phyloP scores from a whole-genome alignment of 2,113 vertebrate genomes.

The Delphinapterus leucas region DNA sequence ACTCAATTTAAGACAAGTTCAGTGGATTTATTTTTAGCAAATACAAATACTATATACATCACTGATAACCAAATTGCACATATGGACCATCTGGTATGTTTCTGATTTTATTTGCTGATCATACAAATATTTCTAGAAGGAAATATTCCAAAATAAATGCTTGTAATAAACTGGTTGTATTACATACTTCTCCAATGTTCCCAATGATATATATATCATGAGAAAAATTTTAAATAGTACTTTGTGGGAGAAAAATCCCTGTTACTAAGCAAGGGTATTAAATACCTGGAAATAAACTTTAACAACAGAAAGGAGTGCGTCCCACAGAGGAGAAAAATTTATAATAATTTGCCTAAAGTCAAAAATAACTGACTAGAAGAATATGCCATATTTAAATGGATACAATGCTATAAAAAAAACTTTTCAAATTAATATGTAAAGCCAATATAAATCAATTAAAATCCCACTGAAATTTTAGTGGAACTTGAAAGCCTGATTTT shows the following conservation, averaged over 20 bases:
- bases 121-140: not conserved
- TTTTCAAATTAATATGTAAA: not conserved
- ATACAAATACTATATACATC: not conserved
- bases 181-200: not conserved
- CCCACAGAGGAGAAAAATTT: not conserved
- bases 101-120: not conserved
- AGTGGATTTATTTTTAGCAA: not conserved
- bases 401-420: not conserved
- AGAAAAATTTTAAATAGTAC: not conserved
- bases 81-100: not conserved
- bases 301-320: not conserved
- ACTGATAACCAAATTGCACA: not conserved
- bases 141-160: not conserved
- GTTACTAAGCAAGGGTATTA: not conserved
- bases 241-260: not conserved
- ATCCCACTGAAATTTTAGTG: not conserved
- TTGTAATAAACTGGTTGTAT: not conserved
- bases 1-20: not conserved
- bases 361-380: not conserved
- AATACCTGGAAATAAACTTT: not conserved
- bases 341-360: not conserved
- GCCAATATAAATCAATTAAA: not conserved
- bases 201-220: not conserved
- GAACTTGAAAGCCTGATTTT: not conserved
- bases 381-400: not conserved